These are phyloP conservation scores for Erythrolamprus reginae DNA, from an alignment of 2,113 vertebrate species.

Conservation along the genomic window DNA sequence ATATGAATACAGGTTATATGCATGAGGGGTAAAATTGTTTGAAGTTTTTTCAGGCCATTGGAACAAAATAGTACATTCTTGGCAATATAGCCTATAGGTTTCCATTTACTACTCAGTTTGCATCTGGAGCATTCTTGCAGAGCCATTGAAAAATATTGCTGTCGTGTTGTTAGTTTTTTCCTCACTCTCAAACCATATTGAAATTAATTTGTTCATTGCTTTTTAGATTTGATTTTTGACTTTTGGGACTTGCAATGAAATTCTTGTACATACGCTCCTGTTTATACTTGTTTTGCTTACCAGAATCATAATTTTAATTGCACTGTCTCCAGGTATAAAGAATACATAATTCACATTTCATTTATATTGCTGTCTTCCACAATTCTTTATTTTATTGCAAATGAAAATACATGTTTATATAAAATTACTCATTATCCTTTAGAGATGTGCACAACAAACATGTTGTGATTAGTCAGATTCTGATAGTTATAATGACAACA, in stretches of 20 bases:
- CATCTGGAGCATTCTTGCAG: rapidly evolving
- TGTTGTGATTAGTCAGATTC: conserved; percentile 38
- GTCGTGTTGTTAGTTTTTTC: conserved; percentile 24
- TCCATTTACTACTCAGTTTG: background rate
- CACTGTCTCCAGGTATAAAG: conserved; percentile 6
- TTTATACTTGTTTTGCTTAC: background rate
- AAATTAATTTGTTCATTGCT: conserved; percentile 17
- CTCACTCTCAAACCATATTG: background rate
- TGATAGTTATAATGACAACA: conserved; percentile 9
- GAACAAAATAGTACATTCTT: background rate
- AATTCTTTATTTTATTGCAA: background rate
- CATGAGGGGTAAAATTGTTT: background rate
- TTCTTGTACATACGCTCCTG: conserved; percentile 1
- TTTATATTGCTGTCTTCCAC: background rate
- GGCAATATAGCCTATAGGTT: background rate
- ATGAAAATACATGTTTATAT: conserved; percentile 27
- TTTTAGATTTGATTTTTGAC: conserved; percentile 47
- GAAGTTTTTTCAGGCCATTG: background rate
- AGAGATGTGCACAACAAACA: background rate
- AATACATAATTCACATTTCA: conserved; percentile 21
- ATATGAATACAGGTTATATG: background rate
- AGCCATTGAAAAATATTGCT: conserved; percentile 2
- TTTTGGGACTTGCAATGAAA: conserved; percentile 4
- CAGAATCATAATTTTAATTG: background rate
- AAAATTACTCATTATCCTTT: background rate